Conservation (phyloP, 2,888 invertebrate species). For the Drosophila subsilvestris region DNA sequence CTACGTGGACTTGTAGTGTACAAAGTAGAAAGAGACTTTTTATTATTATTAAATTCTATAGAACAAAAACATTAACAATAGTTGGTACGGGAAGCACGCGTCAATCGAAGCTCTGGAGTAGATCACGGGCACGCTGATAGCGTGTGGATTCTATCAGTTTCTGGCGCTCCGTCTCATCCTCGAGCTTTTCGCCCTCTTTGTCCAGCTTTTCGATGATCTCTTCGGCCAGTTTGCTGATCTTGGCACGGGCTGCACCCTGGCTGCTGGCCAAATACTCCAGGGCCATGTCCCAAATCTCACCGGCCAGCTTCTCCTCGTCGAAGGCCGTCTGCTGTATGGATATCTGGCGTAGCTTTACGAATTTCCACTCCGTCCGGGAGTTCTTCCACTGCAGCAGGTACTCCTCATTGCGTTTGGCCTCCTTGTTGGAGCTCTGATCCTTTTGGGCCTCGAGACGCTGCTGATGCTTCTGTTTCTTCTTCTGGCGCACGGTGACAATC, state of each 20-base stretch:
- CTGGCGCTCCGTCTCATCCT: constrained; percentile 60
- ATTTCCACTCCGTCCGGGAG: constrained; percentile 89
- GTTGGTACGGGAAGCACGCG: neutral
- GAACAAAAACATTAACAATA: constrained; percentile 51
- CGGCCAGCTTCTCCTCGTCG: constrained; percentile 86
- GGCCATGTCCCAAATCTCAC: constrained; percentile 87
- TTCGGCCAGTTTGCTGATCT: constrained; percentile 87
- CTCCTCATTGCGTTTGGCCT: constrained; percentile 87
- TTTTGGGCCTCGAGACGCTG: constrained; percentile 86
- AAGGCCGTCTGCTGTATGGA: constrained; percentile 90
- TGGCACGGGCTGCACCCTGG: constrained; percentile 88
- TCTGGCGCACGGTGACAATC: constrained; percentile 87
- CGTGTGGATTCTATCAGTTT: constrained; percentile 69
- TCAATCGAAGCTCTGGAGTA: constrained; percentile 81
- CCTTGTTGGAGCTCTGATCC: constrained; percentile 85
- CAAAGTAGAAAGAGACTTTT: constrained; percentile 5
- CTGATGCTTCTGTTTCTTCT: constrained; percentile 87
- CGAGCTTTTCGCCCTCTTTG: constrained; percentile 63
- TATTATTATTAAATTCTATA: constrained; percentile 43
- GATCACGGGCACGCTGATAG: constrained; percentile 81
- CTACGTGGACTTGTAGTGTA: constrained; percentile 64
- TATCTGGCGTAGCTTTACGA: constrained; percentile 91
- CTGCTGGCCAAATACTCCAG: constrained; percentile 90
- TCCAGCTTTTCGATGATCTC: constrained; percentile 88
- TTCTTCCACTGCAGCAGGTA: constrained; percentile 91